phyloP scores from a whole-genome alignment of 2,888 invertebrate genomes.

The Dolichomitus sp. region DNA sequence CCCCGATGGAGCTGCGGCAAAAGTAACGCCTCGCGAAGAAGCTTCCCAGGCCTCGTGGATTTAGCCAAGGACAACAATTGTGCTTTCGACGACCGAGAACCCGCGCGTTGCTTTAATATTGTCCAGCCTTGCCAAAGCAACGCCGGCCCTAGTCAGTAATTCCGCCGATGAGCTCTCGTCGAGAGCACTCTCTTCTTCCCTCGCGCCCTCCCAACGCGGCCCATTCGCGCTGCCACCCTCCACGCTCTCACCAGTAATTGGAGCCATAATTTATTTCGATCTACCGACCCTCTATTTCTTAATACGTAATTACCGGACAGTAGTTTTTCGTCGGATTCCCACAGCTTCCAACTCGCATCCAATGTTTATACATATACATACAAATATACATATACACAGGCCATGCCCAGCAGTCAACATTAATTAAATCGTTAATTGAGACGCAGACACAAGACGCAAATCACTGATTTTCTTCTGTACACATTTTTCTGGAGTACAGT shows the following conservation, averaged over 20 bases:
- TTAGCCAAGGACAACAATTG: slow-evolving; percentile 44
- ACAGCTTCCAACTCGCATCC: slow-evolving; percentile 4
- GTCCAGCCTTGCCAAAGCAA: slow-evolving; percentile 12
- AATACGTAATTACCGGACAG: slow-evolving; percentile 72
- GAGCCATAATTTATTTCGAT: slow-evolving; percentile 77
- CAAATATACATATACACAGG: neutral
- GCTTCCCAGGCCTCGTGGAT: slow-evolving; percentile 9
- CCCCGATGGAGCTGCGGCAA: slow-evolving; percentile 38
- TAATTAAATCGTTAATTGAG: slow-evolving; percentile 74
- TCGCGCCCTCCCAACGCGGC: slow-evolving; percentile 5
- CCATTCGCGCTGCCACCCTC: slow-evolving; percentile 37
- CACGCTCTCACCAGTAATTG: slow-evolving; percentile 73
- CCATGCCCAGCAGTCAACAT: slow-evolving; percentile 14
- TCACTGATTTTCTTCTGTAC: slow-evolving; percentile 11
- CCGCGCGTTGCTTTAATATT: slow-evolving; percentile 46
- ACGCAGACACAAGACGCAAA: slow-evolving; percentile 3
- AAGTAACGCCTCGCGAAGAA: slow-evolving; percentile 55
- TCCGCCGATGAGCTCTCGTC: slow-evolving; percentile 28
- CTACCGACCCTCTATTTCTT: slow-evolving; percentile 71
- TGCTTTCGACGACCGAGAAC: neutral
- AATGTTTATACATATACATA: neutral
- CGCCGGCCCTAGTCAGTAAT: slow-evolving; percentile 43
- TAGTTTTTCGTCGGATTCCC: slow-evolving; percentile 41
- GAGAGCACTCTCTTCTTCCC: slow-evolving; percentile 6
- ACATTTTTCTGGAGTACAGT: neutral